Conservation (phyloP, 2,113 vertebrate species). For the Myxocyprinus asiaticus region DNA sequence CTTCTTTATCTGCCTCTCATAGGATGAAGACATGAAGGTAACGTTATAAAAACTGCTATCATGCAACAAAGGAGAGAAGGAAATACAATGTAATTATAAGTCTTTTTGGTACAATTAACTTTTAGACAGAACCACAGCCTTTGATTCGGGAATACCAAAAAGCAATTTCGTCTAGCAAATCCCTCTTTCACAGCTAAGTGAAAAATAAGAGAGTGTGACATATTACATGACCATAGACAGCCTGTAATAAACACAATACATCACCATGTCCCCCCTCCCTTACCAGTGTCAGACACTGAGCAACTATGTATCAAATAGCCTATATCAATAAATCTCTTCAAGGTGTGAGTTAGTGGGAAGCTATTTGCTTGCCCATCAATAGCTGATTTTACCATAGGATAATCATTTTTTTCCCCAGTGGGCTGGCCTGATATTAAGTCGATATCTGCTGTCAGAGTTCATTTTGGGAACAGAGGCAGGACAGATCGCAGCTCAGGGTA, state of each 20-base stretch:
- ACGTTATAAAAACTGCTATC: slow-evolving; percentile 9
- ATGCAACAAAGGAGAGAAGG: slow-evolving; percentile 58
- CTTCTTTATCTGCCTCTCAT: no score
- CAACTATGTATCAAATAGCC: slow-evolving; percentile 30
- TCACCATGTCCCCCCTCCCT: slow-evolving; percentile 79
- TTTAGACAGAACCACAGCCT: slow-evolving; percentile 58
- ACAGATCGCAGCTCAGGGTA: slow-evolving; percentile 21
- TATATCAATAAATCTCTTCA: slow-evolving; percentile 84
- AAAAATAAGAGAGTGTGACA: slow-evolving; percentile 74
- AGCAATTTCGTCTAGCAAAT: slow-evolving; percentile 70
- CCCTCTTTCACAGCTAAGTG: slow-evolving; percentile 73
- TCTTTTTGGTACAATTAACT: slow-evolving; percentile 70
- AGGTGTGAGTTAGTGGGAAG: slow-evolving; percentile 73
- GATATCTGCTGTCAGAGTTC: slow-evolving; percentile 83
- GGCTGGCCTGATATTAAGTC: slow-evolving; percentile 87
- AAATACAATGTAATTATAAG: slow-evolving; percentile 71
- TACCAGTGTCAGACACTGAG: slow-evolving; percentile 73
- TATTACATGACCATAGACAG: slow-evolving; percentile 70
- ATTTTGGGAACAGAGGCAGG: slow-evolving; percentile 68
- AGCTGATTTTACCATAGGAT: slow-evolving; percentile 96
- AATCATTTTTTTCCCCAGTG: slow-evolving; percentile 83
- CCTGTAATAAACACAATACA: slow-evolving; percentile 77
- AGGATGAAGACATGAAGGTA: no score
- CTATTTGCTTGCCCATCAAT: slow-evolving; percentile 94
- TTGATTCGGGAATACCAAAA: slow-evolving; percentile 32